Evolutionary conservation across 2,888 invertebrate species (phyloP).

Genomic region (Apamea sordens): DNA sequence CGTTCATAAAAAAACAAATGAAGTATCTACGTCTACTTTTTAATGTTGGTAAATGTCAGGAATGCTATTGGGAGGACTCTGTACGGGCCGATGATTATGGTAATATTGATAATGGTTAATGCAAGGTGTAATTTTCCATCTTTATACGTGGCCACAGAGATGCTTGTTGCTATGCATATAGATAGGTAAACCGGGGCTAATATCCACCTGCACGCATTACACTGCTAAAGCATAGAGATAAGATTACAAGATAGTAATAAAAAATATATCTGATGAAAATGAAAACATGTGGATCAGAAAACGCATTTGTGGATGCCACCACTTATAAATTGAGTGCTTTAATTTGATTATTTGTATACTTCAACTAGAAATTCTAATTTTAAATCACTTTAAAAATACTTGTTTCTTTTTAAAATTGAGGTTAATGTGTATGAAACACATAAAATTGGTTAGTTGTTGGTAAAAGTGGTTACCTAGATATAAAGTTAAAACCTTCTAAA

Average conservation of each 20-base stretch:
- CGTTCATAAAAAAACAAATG: background rate
- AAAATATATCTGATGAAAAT: background rate
- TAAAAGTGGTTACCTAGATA: no score
- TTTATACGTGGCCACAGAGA: background rate
- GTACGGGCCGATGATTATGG: conserved; percentile 8
- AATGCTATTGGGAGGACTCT: conserved; percentile 6
- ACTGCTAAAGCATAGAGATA: background rate
- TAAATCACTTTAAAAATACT: no score
- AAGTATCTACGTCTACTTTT: background rate
- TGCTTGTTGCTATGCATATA: background rate
- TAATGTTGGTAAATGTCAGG: conserved; percentile 8
- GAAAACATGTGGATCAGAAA: background rate
- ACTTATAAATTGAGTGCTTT: background rate
- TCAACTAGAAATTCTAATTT: no score
- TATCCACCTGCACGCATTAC: background rate
- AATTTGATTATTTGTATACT: no score
- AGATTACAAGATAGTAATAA: background rate
- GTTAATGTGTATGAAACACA: no score
- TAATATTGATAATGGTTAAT: conserved; percentile 21
- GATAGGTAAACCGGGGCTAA: background rate
- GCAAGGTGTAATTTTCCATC: conserved; percentile 22
- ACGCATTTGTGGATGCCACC: background rate
- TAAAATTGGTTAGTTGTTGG: no score
- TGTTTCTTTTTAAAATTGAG: no score
- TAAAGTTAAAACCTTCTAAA: no score